Percentiles rank a stretch among this genome's conserved stretches.
Evolutionary conservation across 2,888 invertebrate species (phyloP).

Genomic region (Dicyrtomina minuta): DNA sequence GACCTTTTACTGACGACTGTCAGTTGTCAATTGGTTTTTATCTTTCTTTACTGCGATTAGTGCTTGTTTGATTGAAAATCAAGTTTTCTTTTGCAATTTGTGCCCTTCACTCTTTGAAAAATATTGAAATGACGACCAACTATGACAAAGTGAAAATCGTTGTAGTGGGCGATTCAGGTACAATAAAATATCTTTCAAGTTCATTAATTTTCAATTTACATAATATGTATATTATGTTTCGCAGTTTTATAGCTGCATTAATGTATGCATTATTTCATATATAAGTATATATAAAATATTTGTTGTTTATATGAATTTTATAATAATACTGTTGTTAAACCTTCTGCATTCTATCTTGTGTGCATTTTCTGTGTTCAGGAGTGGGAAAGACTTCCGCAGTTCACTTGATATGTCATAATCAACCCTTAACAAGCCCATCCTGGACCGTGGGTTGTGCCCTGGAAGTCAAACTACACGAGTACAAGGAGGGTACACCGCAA

Average conservation of each 20-base stretch:
- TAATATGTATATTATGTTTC: neutral
- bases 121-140: conserved; percentile 68
- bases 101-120: too few species aligned
- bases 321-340: conserved; percentile 13
- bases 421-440: conserved; percentile 79
- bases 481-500: conserved; percentile 76
- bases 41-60: too few species aligned
- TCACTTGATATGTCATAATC: conserved; percentile 84
- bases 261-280: neutral
- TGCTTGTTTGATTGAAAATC: too few species aligned
- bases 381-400: conserved; percentile 96
- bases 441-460: conserved; percentile 97
- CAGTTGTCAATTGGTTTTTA: too few species aligned
- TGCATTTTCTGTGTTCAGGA: too few species aligned
- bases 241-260: neutral
- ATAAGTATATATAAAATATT: conserved; percentile 1
- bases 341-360: too few species aligned
- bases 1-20: too few species aligned
- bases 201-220: conserved; percentile 15
- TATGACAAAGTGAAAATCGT: conserved; percentile 88
- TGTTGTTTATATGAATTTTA: too few species aligned
- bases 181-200: conserved; percentile 41
- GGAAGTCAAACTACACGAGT: conserved; percentile 93
- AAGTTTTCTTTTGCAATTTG: too few species aligned
- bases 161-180: conserved; percentile 88